Evolutionary conservation across 2,888 invertebrate genomes (phyloP).

Genomic region (Acleris emargana): DNA sequence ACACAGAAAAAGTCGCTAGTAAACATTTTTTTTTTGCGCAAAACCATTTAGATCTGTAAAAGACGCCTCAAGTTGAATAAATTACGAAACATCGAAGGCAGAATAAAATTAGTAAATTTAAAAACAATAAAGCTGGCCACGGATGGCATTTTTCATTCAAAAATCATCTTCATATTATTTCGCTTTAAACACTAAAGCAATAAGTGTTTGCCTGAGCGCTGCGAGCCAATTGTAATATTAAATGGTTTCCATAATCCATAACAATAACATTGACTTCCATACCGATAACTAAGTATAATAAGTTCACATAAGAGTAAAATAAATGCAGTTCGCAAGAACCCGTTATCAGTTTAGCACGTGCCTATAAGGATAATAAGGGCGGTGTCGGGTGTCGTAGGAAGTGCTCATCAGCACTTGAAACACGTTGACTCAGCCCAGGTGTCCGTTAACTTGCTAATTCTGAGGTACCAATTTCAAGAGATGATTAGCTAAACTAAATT

Average conservation of each 20-base stretch:
- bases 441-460: neutral
- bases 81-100: no score
- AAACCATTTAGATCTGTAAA: no score
- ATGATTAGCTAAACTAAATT: neutral
- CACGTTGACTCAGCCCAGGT: slow-evolving; percentile 8
- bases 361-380: slow-evolving; percentile 57
- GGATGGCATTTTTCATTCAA: no score
- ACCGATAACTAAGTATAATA: slow-evolving; percentile 1
- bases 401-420: slow-evolving; percentile 17
- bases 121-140: no score
- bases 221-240: no score
- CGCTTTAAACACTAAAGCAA: no score
- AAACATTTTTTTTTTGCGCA: no score
- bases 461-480: neutral
- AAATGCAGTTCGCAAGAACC: slow-evolving; percentile 35
- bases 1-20: no score
- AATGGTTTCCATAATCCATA: neutral
- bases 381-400: slow-evolving; percentile 51
- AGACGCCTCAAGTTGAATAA: no score
- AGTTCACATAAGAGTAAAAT: neutral
- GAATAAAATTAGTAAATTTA: no score
- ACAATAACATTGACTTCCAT: neutral
- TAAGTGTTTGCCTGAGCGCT: no score
- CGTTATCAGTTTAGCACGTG: slow-evolving; percentile 66
- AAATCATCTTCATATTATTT: no score